phyloP scores from a whole-genome alignment of 92 coral and sea anemone genomes.

The Phenganax subtilis region DNA sequence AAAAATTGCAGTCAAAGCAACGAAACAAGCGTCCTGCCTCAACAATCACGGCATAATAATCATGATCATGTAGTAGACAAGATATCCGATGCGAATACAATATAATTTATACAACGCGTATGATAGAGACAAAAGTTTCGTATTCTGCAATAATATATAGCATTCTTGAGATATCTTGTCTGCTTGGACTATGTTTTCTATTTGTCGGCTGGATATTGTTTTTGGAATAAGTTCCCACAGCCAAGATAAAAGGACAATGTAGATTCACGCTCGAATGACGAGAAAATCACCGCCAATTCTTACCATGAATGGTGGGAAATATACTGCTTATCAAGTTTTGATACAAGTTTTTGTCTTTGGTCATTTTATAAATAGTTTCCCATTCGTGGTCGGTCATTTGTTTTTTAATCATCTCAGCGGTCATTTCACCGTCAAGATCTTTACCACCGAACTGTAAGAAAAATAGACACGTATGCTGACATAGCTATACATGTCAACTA shows the following conservation, averaged over 20 bases:
- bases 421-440: constrained; percentile 91
- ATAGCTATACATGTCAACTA: too few species aligned
- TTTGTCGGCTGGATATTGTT: not conserved
- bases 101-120: too few species aligned
- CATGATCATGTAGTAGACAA: too few species aligned
- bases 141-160: too few species aligned
- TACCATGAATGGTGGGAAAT: constrained; percentile 97
- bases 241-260: too few species aligned
- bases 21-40: not conserved
- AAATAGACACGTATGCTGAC: not conserved
- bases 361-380: constrained; percentile 95
- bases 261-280: not conserved
- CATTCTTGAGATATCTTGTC: too few species aligned
- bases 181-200: too few species aligned
- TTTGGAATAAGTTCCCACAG: not conserved
- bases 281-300: constrained; percentile 14
- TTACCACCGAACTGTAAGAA: constrained; percentile 87
- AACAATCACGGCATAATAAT: too few species aligned
- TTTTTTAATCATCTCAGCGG: constrained; percentile 90
- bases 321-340: constrained; percentile 90
- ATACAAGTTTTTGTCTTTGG: constrained; percentile 85
- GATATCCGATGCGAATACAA: too few species aligned
- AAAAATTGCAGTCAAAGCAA: not conserved
- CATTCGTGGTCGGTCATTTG: constrained; percentile 99
- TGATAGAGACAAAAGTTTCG: too few species aligned